Evolutionary conservation across 2,797 vertebrate species (phyloP), one percentile per base, ranked within the genome.

Genomic region (Sebastolobus alascanus): DNA sequence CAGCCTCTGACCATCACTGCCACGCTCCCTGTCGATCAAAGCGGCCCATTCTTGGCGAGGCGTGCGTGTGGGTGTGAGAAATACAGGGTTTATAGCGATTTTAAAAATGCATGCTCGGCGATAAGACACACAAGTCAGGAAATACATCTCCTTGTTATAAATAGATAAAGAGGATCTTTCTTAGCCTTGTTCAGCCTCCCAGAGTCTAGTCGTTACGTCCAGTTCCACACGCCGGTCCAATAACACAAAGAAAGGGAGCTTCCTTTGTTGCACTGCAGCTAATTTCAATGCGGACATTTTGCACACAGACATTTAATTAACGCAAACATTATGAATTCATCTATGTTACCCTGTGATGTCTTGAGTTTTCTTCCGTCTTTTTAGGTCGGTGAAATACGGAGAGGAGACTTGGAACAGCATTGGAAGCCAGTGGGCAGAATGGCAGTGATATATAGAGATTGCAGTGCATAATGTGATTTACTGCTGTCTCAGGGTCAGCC

Each of bases 71-170:
- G 88, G 89, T 87, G 86, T 90, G 90, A 88, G 90, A 89, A 91
- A 91, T 89, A 80, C 88, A 87, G 84, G 82, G 68, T 89, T 93
- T 82, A 87, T 87, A 40, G 81, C 52, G 55, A 82, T 90, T 85
- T 94, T 92, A 93, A 95, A 94, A 94, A 94, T 94, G 89, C 92
- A 95, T 91, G 84, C 73, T 52, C 27, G 77, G 73, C n/a, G 77
- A 87, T 90, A 87, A 91, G 88, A 89, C 79, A 87, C 86, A 79
- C 61, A 69, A 89, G 87, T 87, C 79, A 33, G 82, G 90, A 90
- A 90, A 92, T 75, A 86, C 84, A 85, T 90, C 90, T 88, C 84
- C 87, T 90, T 64, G 76, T 88, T 92, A 93, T 88, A 91, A 93
- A 94, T 93, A 92, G 88, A 93, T 94, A 89, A 93, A 91, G 79